A percentile compares a stretch with the other conserved stretches of the same genome.
Evolutionary conservation across 2,113 vertebrate genomes (phyloP).

Genomic region (Callocephalon fimbriatum): DNA sequence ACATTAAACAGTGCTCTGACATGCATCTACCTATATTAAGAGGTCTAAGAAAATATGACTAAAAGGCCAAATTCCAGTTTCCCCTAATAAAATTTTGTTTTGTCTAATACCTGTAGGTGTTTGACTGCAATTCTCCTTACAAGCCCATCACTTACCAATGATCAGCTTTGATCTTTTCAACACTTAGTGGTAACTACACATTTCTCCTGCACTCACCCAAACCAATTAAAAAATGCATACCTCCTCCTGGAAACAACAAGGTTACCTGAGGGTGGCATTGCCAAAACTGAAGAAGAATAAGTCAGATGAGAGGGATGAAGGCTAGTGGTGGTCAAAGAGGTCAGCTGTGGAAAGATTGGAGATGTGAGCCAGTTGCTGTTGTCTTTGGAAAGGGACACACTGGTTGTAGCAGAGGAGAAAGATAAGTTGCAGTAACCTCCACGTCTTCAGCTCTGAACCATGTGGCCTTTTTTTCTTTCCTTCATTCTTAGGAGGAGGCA

Average conservation of each 20-base stretch:
- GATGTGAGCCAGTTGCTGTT: fast-evolving
- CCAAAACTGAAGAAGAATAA: neutral
- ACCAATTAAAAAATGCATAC: neutral
- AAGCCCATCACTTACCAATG: neutral
- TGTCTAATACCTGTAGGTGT: neutral
- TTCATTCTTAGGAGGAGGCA: neutral
- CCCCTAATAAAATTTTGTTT: neutral
- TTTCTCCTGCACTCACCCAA: neutral
- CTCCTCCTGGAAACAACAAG: neutral
- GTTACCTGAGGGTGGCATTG: neutral
- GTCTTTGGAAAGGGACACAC: neutral
- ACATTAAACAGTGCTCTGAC: neutral
- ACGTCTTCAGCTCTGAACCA: neutral
- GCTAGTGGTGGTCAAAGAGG: neutral
- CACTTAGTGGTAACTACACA: fast-evolving
- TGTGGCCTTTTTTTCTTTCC: neutral
- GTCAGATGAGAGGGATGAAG: fast-evolving
- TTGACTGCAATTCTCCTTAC: neutral
- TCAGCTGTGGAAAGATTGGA: neutral
- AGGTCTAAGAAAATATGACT: neutral
- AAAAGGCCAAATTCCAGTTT: neutral
- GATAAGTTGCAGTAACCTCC: neutral
- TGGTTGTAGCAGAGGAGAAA: neutral
- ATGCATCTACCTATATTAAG: neutral
- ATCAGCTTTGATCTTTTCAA: neutral